These are phyloP conservation scores for Formica selysi DNA, from an alignment of 1,140 invertebrate species.

Conservation along the genomic window DNA sequence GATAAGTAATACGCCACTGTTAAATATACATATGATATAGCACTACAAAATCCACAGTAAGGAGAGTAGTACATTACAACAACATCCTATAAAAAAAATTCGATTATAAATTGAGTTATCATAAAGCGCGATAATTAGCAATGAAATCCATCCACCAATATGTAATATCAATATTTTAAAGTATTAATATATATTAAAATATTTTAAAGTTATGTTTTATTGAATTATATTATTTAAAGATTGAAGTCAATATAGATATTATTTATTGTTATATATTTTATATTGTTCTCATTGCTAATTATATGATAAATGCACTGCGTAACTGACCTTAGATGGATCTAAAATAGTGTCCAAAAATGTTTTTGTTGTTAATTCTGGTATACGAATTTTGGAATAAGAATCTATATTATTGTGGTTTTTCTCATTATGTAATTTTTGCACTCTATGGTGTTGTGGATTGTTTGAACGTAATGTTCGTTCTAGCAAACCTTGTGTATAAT, in stretches of 20 bases:
- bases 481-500: constrained; percentile 88
- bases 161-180: background rate
- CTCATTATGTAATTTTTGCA: constrained; percentile 73
- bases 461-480: constrained; percentile 86
- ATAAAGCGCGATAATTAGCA: background rate
- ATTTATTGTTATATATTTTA: constrained; percentile 50
- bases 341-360: constrained; percentile 86
- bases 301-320: background rate
- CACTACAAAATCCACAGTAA: constrained; percentile 91
- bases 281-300: background rate
- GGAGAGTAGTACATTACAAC: constrained; percentile 90
- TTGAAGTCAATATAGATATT: constrained; percentile 43
- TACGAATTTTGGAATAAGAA: constrained; percentile 80
- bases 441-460: constrained; percentile 72
- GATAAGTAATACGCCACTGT: constrained; percentile 89
- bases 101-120: constrained; percentile 30
- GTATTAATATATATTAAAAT: no score
- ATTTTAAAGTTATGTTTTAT: background rate
- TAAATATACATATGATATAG: constrained; percentile 89
- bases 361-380: constrained; percentile 88
- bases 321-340: constrained; percentile 79
- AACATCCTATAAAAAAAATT: constrained; percentile 88
- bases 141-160: background rate
- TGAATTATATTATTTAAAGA: background rate
- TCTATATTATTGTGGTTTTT: constrained; percentile 71